Percentiles rank a stretch among this genome's conserved stretches.
Evolutionary conservation across 2,888 invertebrate genomes (phyloP).

Genomic region (Eupithecia subumbrata): DNA sequence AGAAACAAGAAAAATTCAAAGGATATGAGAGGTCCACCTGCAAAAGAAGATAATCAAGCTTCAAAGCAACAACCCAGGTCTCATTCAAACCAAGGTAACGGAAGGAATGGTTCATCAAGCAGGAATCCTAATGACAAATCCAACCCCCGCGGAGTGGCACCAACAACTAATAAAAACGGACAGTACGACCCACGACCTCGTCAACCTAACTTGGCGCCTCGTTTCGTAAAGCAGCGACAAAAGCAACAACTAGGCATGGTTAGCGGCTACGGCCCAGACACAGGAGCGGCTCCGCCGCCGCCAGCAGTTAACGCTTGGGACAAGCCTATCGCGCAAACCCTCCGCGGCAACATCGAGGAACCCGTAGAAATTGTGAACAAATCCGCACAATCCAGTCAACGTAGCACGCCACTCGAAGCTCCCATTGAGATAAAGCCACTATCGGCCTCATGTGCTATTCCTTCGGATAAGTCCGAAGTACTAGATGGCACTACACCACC

Average conservation of each 20-base stretch:
- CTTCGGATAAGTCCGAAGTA: constrained; percentile 82
- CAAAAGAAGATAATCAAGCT: constrained; percentile 69
- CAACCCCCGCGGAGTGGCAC: constrained; percentile 66
- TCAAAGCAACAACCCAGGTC: constrained; percentile 75
- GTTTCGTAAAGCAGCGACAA: constrained; percentile 90
- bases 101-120: constrained; percentile 74
- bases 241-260: constrained; percentile 78
- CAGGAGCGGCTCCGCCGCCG: constrained; percentile 86
- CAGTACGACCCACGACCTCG: constrained; percentile 79
- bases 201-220: constrained; percentile 88
- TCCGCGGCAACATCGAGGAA: constrained; percentile 83
- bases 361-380: constrained; percentile 66
- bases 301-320: constrained; percentile 93
- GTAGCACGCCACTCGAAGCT: constrained; percentile 75
- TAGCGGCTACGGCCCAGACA: constrained; percentile 77
- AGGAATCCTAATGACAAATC: constrained; percentile 74
- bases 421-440: constrained; percentile 65
- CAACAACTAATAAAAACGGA: constrained; percentile 66
- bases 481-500: constrained; percentile 91
- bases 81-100: constrained; percentile 76
- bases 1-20: constrained; percentile 90
- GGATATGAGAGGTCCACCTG: constrained; percentile 73
- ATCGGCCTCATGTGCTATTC: constrained; percentile 57
- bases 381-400: constrained; percentile 74
- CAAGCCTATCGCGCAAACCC: constrained; percentile 89